These are phyloP conservation scores for Amphiprion percula DNA, from an alignment of 2,113 vertebrate species.

Conservation along the genomic window DNA sequence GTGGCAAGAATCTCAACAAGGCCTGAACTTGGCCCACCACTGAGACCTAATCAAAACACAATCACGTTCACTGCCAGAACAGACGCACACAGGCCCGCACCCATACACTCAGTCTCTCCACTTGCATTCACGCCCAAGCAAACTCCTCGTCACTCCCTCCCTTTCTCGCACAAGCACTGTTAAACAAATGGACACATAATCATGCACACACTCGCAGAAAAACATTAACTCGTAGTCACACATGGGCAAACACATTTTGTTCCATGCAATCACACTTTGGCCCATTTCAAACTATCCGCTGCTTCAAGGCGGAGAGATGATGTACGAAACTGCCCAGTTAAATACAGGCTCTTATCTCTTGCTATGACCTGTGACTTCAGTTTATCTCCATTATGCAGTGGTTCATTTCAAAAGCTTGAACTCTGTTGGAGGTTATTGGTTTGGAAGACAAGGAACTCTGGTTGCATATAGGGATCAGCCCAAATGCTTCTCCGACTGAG, in stretches of 20 bases:
- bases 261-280: constrained; percentile 63
- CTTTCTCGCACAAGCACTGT: constrained; percentile 59
- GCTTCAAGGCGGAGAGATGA: constrained; percentile 58
- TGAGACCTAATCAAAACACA: constrained; percentile 85
- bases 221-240: constrained; percentile 73
- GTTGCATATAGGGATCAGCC: constrained; percentile 56
- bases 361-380: constrained; percentile 68
- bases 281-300: constrained; percentile 62
- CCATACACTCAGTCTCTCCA: constrained; percentile 54
- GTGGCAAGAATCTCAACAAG: constrained; percentile 78
- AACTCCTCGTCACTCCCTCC: constrained; percentile 47
- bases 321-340: constrained; percentile 68
- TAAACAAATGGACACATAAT: constrained; percentile 71
- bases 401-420: constrained; percentile 69
- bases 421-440: constrained; percentile 72
- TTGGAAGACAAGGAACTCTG: constrained; percentile 57
- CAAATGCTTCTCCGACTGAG: constrained; percentile 56
- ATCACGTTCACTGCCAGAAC: constrained; percentile 79
- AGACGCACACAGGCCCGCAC: constrained; percentile 56
- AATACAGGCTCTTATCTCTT: constrained; percentile 67
- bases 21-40: constrained; percentile 72
- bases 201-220: constrained; percentile 65
- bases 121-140: constrained; percentile 61
- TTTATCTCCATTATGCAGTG: constrained; percentile 74
- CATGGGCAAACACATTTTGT: constrained; percentile 63